Base-by-base conservation (phyloP, 2,113 vertebrate genomes). In the Sinosuthora webbiana region DNA sequence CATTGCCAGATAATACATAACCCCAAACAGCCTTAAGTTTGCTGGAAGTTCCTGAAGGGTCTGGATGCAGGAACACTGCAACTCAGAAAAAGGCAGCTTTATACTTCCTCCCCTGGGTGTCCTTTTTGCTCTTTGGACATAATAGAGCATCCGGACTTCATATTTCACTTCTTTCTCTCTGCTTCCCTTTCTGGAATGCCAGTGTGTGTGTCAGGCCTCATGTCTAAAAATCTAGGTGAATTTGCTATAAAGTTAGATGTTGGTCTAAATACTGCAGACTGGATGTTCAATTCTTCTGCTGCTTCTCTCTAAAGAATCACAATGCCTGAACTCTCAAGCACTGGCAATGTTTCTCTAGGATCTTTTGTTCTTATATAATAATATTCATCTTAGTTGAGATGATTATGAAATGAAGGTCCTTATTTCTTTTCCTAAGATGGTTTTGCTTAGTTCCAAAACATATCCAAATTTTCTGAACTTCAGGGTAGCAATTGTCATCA, bases 401-500 rank as follows among this genome's bases (percentile, higher is more conserved):
- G 19, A 76, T 91, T 94, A 83, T 69, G 94, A 92, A 95, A 94
- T 42, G 41, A 69, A 95, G n/a, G 55, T 62, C 53, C 77, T 82
- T 89, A 85, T 37, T 39, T 45, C 50, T 87, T 63, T 78, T 82
- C 57, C 49, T 87, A 73, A 79, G 53, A 79, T 94, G 77, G 87
- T 93, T 94, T 95, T 94, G 62, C 62, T 95, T 94, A 94, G 81
- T 77, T 85, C 28, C 52, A 71, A 42, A 6, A 1, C 30, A 87
- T 45, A 84, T 94, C 93, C 93, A 95, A 83, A 35, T 94, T 95
- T 96, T 94, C 87, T 83, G 63, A 95, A 93, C 94, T 94, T 95
- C 84, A 44, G 89, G 91, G 96, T 83, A 95, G 63, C 45, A 94
- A 80, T 77, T 97, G 96, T 97, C 94, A 96, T 93, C 81, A 1